phyloP scores from a whole-genome alignment of 2,888 invertebrate species.

The Nemapogon koenigi region DNA sequence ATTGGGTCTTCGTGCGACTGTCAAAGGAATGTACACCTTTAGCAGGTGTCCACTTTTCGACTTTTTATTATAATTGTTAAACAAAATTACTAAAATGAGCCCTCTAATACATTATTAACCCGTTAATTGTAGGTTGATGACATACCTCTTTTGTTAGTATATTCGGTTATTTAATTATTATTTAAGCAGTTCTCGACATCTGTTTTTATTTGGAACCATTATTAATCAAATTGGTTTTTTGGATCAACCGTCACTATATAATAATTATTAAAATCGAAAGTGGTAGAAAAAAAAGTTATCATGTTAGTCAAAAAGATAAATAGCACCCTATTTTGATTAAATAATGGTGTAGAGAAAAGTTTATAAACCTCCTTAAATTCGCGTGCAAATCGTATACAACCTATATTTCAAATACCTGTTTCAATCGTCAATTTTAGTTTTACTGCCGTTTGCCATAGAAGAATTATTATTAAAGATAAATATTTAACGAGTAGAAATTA shows the following conservation, averaged over 20 bases:
- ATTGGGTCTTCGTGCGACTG: conserved; percentile 5
- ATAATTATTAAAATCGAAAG: not conserved
- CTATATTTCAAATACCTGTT: no score
- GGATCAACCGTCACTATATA: not conserved
- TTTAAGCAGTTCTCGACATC: not conserved
- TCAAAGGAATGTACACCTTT: conserved; percentile 8
- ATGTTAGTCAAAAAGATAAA: no score
- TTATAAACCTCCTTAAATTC: no score
- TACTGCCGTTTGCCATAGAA: no score
- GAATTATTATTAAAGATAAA: no score
- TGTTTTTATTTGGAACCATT: not conserved
- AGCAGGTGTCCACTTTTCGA: conserved; percentile 6
- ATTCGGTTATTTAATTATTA: not conserved
- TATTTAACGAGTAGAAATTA: no score
- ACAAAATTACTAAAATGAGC: conserved; percentile 9
- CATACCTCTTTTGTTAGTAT: not conserved
- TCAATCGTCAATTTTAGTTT: no score
- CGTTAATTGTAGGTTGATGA: conserved; percentile 6
- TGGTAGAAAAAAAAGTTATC: not conserved
- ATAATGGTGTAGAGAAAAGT: no score
- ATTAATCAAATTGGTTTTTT: not conserved
- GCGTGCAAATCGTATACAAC: no score
- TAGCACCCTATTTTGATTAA: no score
- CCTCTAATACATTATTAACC: conserved; percentile 8
- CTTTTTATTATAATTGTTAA: conserved; percentile 9